Base-by-base conservation (phyloP, 2,797 vertebrate genomes). In the Parotocinclus haroldoi region DNA sequence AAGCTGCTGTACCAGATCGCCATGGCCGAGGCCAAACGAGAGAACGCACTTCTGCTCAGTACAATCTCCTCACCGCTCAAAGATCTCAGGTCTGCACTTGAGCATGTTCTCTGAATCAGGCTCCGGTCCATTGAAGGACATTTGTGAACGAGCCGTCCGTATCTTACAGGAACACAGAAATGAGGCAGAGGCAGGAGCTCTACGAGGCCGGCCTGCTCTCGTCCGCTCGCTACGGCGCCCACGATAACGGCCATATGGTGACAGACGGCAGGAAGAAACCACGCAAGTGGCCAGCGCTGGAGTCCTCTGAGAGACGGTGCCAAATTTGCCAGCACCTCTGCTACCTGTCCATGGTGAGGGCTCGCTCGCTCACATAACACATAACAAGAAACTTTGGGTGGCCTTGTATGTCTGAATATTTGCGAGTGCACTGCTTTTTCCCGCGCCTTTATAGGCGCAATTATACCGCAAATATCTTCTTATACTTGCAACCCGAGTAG, bases 1-100 rank as follows among this genome's bases (percentile, higher is more conserved):
- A 99, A 99, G 91, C 83, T 99, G 81, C 94, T 99, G 72, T 99
- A 98, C 89, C 96, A 98, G 91, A 95, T 98, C 59, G 97, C 97
- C 81, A 94, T 93, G 5, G 94, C 95, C 0, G 97, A 99, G 84
- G 94, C 95, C 13, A 98, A 99, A 78, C 94, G 96, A 81, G 96
- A 99, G 78, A 98, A 98, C 0, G 91, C 93, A 50, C 90, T 94
- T 60, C 92, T 95, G 80, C 94, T 99, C 86, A 92, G 90, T 81
- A 93, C 93, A 63, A 95, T 99, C 91, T 95, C 96, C 59, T 82
- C 92, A 81, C 96, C 97, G 81, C 92, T 99, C 84, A 93, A 95
- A 86, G 96, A 98, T 92, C 96, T 99, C 96, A 98, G 96, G 97
- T 96, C 84, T 73, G 81, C 7, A 0, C 38, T 48, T 18, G 18